phyloP scores from a whole-genome alignment of 2,888 invertebrate genomes.

The Helicoverpa assulta region DNA sequence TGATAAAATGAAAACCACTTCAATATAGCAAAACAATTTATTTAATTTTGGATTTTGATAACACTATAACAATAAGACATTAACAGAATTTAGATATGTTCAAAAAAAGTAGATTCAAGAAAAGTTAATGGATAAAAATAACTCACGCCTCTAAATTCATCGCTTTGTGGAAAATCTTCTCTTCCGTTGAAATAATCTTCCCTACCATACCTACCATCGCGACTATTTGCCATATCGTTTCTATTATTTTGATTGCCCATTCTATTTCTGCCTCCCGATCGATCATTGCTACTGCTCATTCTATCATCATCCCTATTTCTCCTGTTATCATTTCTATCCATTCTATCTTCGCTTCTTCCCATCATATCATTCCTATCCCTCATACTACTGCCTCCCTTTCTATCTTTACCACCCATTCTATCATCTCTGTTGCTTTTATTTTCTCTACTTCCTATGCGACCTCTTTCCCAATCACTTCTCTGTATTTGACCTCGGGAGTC shows the following conservation, averaged over 20 bases:
- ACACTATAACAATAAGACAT: no score
- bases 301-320: slow-evolving; percentile 55
- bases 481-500: slow-evolving; percentile 70
- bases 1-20: slow-evolving; percentile 33
- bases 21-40: no score
- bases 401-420: slow-evolving; percentile 60
- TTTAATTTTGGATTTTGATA: no score
- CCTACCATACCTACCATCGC: slow-evolving; percentile 58
- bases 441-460: slow-evolving; percentile 62
- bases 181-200: slow-evolving; percentile 66
- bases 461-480: slow-evolving; percentile 70
- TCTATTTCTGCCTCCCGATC: slow-evolving; percentile 41
- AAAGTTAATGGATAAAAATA: slow-evolving; percentile 4
- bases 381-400: slow-evolving; percentile 44
- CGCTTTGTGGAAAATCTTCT: slow-evolving; percentile 72
- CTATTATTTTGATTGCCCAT: slow-evolving; percentile 33
- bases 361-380: slow-evolving; percentile 64
- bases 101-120: no score
- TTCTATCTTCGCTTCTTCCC: slow-evolving; percentile 62
- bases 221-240: slow-evolving; percentile 56
- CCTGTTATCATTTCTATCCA: slow-evolving; percentile 57
- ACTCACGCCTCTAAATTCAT: slow-evolving; percentile 79
- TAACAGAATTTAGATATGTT: no score
- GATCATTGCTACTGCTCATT: slow-evolving; percentile 47
- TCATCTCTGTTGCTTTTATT: slow-evolving; percentile 64